Evolutionary conservation across 2,888 invertebrate genomes (phyloP), one percentile per base, ranked within the genome.

Genomic region (Cephus pygmeus): DNA sequence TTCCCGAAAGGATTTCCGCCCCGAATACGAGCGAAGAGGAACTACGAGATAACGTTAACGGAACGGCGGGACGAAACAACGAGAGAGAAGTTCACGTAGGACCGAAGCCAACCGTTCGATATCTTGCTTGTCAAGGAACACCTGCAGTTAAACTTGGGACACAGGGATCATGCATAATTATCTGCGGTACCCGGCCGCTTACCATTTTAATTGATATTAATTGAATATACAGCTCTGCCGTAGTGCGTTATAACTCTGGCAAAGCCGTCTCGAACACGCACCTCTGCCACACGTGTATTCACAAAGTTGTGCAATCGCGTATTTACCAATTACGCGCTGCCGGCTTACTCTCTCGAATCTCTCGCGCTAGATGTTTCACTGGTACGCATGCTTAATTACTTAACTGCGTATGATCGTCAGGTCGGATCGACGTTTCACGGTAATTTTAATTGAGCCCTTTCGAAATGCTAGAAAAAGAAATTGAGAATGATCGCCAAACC

Each of bases 191-290:
- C 81, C 77, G 77, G 78, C 79, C 76, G 34, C 74, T 81, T 82
- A 83, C 83, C 81, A 83, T 87, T 88, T 88, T 88, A 88, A 89
- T 89, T 88, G 89, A 89, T 88, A 89, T 89, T 89, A 89, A 89
- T 89, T 89, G 88, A 88, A 87, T 84, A 56, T 56, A 81, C 80
- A 79, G 84, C 84, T 86, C 85, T 81, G 83, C 56, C 23, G 23
- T 56, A 56, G 56, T 56, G 56, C 56, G 23, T 56, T 56, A 23
- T 56, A 56, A 56, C 56, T 56, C 56, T 56, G 56, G 6, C 56
- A 23, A 56, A 23, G 56, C 56, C 23, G 56, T 23, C 9, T 6
- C 23, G 56, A 56, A 15, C 56, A 56, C 56, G 23, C 23, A 56
- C 23, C 23, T 56, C 15, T 9, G 23, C 9, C 56, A 23, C 9